Percentiles rank a stretch among this genome's conserved stretches.
phyloP scores from a whole-genome alignment of 2,797 vertebrate genomes.

The Hylomyscus alleni region DNA sequence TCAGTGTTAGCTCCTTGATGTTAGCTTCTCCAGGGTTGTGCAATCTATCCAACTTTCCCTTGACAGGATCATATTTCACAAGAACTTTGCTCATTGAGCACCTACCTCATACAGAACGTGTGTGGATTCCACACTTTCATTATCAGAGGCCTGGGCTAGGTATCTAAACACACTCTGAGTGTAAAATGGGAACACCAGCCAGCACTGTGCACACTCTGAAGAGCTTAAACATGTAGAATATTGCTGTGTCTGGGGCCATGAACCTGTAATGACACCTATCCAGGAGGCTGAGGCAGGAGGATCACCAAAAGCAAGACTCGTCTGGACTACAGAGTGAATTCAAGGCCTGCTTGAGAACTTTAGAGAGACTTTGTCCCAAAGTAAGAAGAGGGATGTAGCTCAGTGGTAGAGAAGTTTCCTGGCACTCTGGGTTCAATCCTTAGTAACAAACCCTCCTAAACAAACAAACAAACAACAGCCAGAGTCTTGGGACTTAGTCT shows the following conservation, averaged over 20 bases:
- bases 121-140: not conserved
- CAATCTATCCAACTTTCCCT: not conserved
- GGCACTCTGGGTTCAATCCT: no score
- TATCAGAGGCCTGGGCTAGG: not conserved
- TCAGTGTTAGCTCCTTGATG: not conserved
- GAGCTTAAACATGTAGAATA: not conserved
- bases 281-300: not conserved
- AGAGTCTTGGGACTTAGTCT: not conserved
- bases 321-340: not conserved
- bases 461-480: not conserved
- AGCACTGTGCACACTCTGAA: not conserved
- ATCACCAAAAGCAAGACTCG: not conserved
- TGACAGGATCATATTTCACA: not conserved
- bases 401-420: not conserved
- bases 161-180: accelerated
- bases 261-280: not conserved
- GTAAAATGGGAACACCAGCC: not conserved
- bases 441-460: not conserved
- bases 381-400: not conserved
- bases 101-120: not conserved
- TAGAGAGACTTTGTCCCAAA: not conserved
- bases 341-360: not conserved
- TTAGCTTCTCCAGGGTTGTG: not conserved
- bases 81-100: not conserved
- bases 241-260: not conserved